Evolutionary conservation across 2,113 vertebrate genomes (phyloP).

Genomic region (Hemibagrus wyckioides): DNA sequence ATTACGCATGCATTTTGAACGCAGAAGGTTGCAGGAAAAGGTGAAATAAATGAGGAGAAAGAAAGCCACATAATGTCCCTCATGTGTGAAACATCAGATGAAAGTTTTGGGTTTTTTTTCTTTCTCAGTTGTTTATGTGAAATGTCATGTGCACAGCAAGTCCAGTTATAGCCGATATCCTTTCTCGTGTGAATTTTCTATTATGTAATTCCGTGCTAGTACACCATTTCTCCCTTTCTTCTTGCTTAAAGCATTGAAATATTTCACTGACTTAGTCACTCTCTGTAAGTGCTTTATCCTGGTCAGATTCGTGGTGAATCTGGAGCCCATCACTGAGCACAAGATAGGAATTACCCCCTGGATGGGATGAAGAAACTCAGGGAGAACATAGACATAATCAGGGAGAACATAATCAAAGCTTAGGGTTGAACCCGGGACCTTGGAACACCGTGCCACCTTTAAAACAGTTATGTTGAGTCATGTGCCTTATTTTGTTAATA

Average conservation of each 20-base stretch:
- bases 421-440: background rate
- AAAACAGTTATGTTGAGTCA: background rate
- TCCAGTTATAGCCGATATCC: background rate
- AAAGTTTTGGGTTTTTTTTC: conserved; percentile 3
- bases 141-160: background rate
- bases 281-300: background rate
- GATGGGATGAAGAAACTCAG: background rate
- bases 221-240: background rate
- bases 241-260: background rate
- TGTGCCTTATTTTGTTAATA: background rate
- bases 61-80: conserved; percentile 23
- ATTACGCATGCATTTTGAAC: conserved; percentile 55
- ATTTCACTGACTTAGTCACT: background rate
- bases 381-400: background rate
- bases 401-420: background rate
- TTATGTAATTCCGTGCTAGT: background rate
- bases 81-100: conserved; percentile 13
- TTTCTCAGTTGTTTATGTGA: conserved; percentile 2
- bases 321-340: background rate
- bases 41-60: conserved; percentile 28
- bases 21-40: conserved; percentile 35
- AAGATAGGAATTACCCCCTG: background rate
- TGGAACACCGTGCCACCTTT: background rate
- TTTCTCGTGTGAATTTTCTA: background rate
- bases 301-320: background rate